Conservation (phyloP, 2,797 vertebrate genomes). For the Enteromius fasciolatus region DNA sequence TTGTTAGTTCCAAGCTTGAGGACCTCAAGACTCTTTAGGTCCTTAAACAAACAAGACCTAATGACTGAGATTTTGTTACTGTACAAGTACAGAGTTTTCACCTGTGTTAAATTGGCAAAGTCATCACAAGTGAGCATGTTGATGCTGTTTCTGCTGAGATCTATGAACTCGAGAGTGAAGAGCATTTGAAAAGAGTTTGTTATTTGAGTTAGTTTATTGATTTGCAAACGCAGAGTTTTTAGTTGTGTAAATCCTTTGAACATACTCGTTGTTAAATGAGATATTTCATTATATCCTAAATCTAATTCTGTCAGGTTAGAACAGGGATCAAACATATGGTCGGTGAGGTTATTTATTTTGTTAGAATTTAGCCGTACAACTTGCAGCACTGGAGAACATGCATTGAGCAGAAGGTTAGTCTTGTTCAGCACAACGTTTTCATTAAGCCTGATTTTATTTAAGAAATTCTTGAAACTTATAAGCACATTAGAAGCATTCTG, state of each 20-base stretch:
- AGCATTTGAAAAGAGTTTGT: constrained; percentile 51
- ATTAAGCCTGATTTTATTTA: constrained; percentile 62
- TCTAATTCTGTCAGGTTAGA: constrained; percentile 50
- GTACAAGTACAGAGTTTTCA: constrained; percentile 57
- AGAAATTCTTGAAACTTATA: constrained; percentile 51
- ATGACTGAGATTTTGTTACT: constrained; percentile 55
- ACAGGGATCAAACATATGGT: constrained; percentile 43
- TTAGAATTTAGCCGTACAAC: constrained; percentile 60
- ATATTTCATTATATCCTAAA: constrained; percentile 49
- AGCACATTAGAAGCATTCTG: constrained; percentile 47
- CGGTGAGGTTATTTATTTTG: constrained; percentile 54
- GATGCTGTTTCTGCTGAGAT: constrained; percentile 65
- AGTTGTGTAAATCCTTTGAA: constrained; percentile 55
- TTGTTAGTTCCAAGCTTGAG: constrained; percentile 55
- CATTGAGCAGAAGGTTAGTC: constrained; percentile 59
- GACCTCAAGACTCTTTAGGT: constrained; percentile 49
- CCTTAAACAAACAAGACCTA: constrained; percentile 37
- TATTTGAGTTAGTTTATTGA: constrained; percentile 47
- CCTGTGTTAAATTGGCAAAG: constrained; percentile 54
- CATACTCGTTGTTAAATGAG: constrained; percentile 35
- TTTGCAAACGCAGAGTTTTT: constrained; percentile 28
- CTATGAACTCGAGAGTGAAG: constrained; percentile 56
- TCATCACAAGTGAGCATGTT: constrained; percentile 37
- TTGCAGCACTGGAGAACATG: constrained; percentile 63
- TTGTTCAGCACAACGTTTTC: constrained; percentile 55